Evolutionary conservation across 2,113 vertebrate species (phyloP).

Genomic region (Phoenicopterus ruber): DNA sequence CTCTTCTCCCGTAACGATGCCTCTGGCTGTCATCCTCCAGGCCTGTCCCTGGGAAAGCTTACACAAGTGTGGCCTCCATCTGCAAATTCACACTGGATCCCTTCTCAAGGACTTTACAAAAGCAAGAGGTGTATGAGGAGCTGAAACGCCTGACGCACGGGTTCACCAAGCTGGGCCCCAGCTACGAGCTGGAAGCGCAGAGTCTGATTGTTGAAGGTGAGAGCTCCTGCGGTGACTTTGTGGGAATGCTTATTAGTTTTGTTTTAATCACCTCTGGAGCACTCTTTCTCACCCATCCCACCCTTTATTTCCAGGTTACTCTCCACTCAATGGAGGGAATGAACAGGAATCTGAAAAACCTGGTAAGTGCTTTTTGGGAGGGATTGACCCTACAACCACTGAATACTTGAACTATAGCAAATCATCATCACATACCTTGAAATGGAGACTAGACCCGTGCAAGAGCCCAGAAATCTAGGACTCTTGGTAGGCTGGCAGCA

Average conservation of each 20-base stretch:
- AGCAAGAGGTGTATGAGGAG: constrained; percentile 53
- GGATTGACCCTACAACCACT: background rate
- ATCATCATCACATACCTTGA: background rate
- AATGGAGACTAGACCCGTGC: background rate
- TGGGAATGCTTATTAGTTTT: background rate
- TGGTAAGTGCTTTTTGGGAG: constrained; percentile 21
- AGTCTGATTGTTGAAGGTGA: constrained; percentile 73
- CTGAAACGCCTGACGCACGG: constrained; percentile 50
- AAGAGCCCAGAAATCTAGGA: background rate
- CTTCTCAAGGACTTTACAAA: background rate
- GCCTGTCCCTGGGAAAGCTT: background rate
- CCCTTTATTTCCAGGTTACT: constrained; percentile 57
- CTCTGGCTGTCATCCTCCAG: constrained; percentile 3
- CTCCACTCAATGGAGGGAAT: background rate
- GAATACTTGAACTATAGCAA: background rate
- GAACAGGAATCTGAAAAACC: background rate
- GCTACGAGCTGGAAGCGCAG: constrained; percentile 60
- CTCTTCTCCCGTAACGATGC: background rate
- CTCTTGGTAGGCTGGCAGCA: background rate
- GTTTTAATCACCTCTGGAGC: background rate
- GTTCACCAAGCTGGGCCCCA: constrained; percentile 55
- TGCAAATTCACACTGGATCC: constrained; percentile 49
- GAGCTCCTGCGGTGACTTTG: background rate
- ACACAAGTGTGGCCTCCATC: constrained; percentile 36
- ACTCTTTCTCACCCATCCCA: background rate